Conservation (phyloP, 1,140 invertebrate species). For the Himalopsyche phryganea region DNA sequence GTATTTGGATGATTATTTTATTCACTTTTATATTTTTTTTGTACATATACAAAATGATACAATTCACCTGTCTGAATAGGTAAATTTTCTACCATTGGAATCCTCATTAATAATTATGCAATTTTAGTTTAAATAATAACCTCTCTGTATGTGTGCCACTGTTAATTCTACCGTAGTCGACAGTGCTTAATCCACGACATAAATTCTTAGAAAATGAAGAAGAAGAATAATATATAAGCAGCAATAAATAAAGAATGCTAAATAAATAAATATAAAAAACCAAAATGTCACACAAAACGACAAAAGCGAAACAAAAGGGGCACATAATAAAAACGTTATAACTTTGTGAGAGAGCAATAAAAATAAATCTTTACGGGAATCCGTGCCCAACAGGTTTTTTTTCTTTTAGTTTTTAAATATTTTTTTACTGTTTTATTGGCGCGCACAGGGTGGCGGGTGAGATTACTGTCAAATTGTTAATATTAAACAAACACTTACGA, state of each 20-base stretch:
- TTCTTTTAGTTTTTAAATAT: constrained; percentile 1
- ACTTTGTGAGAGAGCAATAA: constrained; percentile 20
- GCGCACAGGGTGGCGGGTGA: not conserved
- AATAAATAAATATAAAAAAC: constrained; percentile 2
- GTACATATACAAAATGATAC: too few relatives aligned
- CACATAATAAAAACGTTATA: constrained; percentile 28
- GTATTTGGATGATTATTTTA: too few relatives aligned
- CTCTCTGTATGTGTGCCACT: too few relatives aligned
- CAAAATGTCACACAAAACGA: not conserved
- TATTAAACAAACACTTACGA: not conserved
- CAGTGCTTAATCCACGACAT: too few relatives aligned
- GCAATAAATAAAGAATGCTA: not conserved
- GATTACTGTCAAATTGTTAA: not conserved
- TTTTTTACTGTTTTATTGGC: not conserved
- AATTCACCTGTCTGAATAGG: too few relatives aligned
- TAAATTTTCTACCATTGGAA: too few relatives aligned
- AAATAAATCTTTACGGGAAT: constrained; percentile 16
- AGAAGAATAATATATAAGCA: too few relatives aligned
- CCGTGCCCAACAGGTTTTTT: constrained; percentile 12
- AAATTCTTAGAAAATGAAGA: too few relatives aligned
- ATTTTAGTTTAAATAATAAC: too few relatives aligned
- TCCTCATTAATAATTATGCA: too few relatives aligned
- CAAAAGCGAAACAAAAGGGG: constrained; percentile 16
- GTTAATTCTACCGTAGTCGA: too few relatives aligned
- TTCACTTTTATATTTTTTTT: too few relatives aligned